These are phyloP conservation scores for Hirudinaria manillensis DNA, from an alignment of 2,888 invertebrate genomes.

Conservation along the genomic window DNA sequence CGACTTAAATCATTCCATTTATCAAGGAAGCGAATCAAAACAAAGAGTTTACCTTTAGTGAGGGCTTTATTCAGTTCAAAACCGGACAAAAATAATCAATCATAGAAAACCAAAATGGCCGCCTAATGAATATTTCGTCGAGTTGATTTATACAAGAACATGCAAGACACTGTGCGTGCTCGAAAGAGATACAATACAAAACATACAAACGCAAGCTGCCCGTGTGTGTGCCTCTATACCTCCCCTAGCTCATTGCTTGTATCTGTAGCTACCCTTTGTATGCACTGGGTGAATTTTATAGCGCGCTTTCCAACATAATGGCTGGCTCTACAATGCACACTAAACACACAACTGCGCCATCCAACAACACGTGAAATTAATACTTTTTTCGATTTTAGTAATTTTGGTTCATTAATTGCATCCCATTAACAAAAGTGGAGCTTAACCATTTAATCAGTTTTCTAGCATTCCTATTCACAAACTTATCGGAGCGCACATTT, in stretches of 20 bases:
- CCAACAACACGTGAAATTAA: neutral
- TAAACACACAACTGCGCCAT: slow-evolving; percentile 16
- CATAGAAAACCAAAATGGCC: slow-evolving; percentile 30
- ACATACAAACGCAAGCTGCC: slow-evolving; percentile 27
- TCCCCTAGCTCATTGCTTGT: slow-evolving; percentile 25
- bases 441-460: too few relatives aligned
- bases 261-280: slow-evolving; percentile 32
- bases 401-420: too few relatives aligned
- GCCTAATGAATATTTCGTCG: slow-evolving; percentile 33
- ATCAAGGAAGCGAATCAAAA: slow-evolving; percentile 12
- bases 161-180: slow-evolving; percentile 25
- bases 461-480: too few relatives aligned
- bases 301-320: slow-evolving; percentile 29
- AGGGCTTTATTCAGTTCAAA: slow-evolving; percentile 27
- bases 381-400: too few relatives aligned
- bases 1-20: neutral
- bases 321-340: slow-evolving; percentile 28
- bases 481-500: too few relatives aligned
- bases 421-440: too few relatives aligned
- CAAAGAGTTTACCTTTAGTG: slow-evolving; percentile 29
- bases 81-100: slow-evolving; percentile 28
- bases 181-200: slow-evolving; percentile 28
- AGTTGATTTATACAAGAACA: slow-evolving; percentile 32
- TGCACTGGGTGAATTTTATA: slow-evolving; percentile 32
- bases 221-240: slow-evolving; percentile 21